Conservation (phyloP, 64 coral and sea anemone species). For the Actinia tenebrosa region DNA sequence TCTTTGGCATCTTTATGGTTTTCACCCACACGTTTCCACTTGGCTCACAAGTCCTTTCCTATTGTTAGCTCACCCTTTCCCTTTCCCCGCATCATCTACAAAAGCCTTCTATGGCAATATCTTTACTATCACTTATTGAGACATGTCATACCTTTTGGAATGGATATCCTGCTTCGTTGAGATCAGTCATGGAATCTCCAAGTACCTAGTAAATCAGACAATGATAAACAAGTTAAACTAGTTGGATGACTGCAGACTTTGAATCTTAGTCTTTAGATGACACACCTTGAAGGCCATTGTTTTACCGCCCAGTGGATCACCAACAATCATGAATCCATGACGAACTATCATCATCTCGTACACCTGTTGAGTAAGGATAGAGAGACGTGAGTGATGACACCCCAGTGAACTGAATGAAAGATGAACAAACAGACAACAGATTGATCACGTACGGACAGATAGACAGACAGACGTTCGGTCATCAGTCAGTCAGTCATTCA, state of each 20-base stretch:
- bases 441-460: no score
- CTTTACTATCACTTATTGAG: not conserved
- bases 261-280: not conserved
- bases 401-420: not conserved
- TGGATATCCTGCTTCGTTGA: conserved; percentile 85
- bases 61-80: no score
- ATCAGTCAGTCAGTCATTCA: no score
- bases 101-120: no score
- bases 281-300: conserved; percentile 96
- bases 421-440: no score
- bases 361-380: conserved; percentile 14
- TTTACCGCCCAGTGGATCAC: conserved; percentile 94
- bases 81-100: no score
- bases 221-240: not conserved
- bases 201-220: conserved; percentile 50
- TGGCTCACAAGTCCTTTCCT: no score
- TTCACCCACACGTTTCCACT: no score
- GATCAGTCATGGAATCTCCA: conserved; percentile 85
- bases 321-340: conserved; percentile 96
- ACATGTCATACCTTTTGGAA: conserved; percentile 48
- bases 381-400: not conserved
- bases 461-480: no score
- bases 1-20: no score
- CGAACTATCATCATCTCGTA: conserved; percentile 77
- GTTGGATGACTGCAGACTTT: not conserved